Evolutionary conservation across 2,113 vertebrate genomes (phyloP).

Genomic region (Speoplatyrhinus poulsoni): DNA sequence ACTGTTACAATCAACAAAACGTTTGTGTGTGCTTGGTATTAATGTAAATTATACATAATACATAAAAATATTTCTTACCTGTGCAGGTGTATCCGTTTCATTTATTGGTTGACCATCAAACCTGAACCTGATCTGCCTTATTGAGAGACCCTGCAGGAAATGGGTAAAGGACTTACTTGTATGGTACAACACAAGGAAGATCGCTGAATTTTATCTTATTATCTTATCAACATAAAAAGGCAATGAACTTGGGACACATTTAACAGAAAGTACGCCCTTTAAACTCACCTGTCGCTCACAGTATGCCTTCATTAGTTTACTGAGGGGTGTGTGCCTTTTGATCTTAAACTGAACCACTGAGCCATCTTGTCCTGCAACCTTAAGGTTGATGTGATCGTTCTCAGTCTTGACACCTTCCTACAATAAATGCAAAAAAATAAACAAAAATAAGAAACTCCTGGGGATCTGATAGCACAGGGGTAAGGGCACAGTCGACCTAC

Average conservation of each 20-base stretch:
- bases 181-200: neutral
- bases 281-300: slow-evolving; percentile 89
- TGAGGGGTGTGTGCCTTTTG: slow-evolving; percentile 90
- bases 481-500: too few species aligned
- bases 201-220: neutral
- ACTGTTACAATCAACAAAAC: neutral
- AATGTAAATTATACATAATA: neutral
- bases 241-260: neutral
- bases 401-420: slow-evolving; percentile 91
- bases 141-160: slow-evolving; percentile 77
- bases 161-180: neutral
- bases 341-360: slow-evolving; percentile 95
- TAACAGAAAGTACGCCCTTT: neutral
- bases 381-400: slow-evolving; percentile 94
- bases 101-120: slow-evolving; percentile 85
- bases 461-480: too few species aligned
- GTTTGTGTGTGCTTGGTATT: neutral
- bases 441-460: too few species aligned
- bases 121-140: slow-evolving; percentile 86
- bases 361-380: slow-evolving; percentile 91
- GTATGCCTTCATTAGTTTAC: slow-evolving; percentile 95
- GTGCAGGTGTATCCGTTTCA: slow-evolving; percentile 83
- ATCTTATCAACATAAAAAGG: neutral
- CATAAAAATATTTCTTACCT: slow-evolving; percentile 62
- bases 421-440: slow-evolving; percentile 10